Evolutionary conservation across 92 coral and sea anemone genomes (phyloP), one percentile per base, ranked within the genome.

Genomic region (Phenganax marumi): DNA sequence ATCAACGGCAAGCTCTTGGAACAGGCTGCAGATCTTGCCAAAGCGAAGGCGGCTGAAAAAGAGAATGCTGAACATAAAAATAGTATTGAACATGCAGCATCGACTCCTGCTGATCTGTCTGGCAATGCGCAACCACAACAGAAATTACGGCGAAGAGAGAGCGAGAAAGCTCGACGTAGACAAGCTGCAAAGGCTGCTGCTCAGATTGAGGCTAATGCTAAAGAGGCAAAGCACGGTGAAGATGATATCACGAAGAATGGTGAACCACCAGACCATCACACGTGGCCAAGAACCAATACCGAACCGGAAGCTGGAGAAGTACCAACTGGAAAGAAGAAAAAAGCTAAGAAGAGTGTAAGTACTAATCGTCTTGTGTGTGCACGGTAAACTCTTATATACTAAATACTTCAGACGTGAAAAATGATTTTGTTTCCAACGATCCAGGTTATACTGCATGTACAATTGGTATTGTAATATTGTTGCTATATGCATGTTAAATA

Each of bases 1-100:
- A 88, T 84, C 9, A 90, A 86, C 53, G 97, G 90, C 51, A 96
- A 89, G 65, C 79, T 96, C 6, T 89, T 90, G 79, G 92, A 96
- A 52, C 97, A 96, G 74, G 90, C 94, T 3, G 93, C 90, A 6
- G 83, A 89, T 62, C 83, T 96, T 73, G 97, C 92, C n/a, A 88
- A 88, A 79, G 87, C 97, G 48, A 85, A 90, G n/a, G 91, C 82
- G 18, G 80, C 89, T 70, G 86, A 84, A 43, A 87, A 89, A 64
- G 58, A 88, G 81, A 76, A 87, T 54, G 88, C 86, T 61, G 73
- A 78, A 61, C 68, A 56, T 55, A 76, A 76, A 56, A 21, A 33
- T 1, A 24, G 7, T 10, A 56, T 57, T 54, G 81, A 76, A 22
- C 81, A 48, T 26, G 53, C 83, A 22, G 6, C 73, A 49, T 78